Evolutionary conservation across 2,113 vertebrate genomes (phyloP), one percentile per base, ranked within the genome.

Genomic region (Guaruba guarouba): DNA sequence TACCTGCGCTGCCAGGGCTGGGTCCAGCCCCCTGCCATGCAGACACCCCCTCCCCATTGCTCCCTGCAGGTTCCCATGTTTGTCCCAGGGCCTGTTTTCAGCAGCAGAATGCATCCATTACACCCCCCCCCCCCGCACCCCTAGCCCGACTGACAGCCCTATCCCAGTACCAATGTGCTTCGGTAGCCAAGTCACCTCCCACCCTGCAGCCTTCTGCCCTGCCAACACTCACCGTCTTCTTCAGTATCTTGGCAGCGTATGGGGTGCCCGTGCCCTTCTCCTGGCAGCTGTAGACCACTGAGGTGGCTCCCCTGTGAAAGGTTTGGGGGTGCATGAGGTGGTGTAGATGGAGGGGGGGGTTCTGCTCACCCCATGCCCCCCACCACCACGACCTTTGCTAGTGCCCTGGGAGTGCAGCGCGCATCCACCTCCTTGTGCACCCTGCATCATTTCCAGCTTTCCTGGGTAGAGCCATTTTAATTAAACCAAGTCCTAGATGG

Each of bases 211-310:
- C 61, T 37, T 28, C 33, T 7, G 1, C 24, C 35, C 39, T 10
- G 3, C 59, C 5, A 1, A 6, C 69, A 96, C 98, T 98, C 82
- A 99, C 98, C 39, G 98, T 99, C 96, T 99, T 99, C 97, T 99
- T 98, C 35, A 99, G 97, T 64, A 98, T 98, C 96, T 99, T 99
- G 96, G 98, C 97, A 4, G 98, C 99, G 3, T 97, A 99, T 1
- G 97, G 97, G 89, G 97, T 97, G 85, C 98, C 98, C 0, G 98
- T 98, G 84, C 98, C 97, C 93, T 98, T 99, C 96, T 99, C 99
- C 92, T 99, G 96, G 59, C 98, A 99, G 96, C 98, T 98, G 93
- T 97, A 99, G 77, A 99, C 98, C 62, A 98, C 97, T 3, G 99
- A 99, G 16, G 99, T 99, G 33, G 98, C 99, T 87, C 99, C 99